These are phyloP conservation scores for Manacus vitellinus DNA, from an alignment of 2,113 vertebrate species.

Conservation along the genomic window DNA sequence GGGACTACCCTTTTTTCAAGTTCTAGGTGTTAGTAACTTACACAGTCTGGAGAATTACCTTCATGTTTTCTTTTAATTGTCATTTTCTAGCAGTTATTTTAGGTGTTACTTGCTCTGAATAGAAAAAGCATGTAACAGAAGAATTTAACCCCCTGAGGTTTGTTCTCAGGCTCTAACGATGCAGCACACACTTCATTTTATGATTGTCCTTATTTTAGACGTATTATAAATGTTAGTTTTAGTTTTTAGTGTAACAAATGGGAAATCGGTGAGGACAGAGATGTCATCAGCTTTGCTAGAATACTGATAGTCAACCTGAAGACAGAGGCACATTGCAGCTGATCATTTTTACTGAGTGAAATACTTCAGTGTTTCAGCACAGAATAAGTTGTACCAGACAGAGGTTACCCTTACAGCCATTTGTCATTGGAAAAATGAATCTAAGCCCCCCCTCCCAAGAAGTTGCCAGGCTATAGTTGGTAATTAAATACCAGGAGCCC, in stretches of 20 bases:
- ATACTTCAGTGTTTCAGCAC: neutral
- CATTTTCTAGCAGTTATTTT: neutral
- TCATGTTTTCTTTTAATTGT: neutral
- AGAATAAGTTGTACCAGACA: neutral
- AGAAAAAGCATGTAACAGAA: neutral
- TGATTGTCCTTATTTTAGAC: neutral
- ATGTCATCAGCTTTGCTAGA: neutral
- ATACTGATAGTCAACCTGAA: neutral
- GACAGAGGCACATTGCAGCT: neutral
- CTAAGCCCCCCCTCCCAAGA: neutral
- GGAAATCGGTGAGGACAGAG: neutral
- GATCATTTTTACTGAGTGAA: neutral
- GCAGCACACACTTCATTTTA: neutral
- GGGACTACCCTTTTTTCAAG: neutral
- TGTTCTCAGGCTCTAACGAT: neutral
- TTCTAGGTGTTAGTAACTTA: neutral
- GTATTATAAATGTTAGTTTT: neutral
- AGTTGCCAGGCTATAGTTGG: neutral
- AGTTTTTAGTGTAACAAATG: neutral
- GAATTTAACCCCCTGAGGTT: neutral
- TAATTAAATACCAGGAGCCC: neutral
- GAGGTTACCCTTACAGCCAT: neutral
- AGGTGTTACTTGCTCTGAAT: neutral
- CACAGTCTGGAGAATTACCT: neutral
- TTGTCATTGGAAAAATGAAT: neutral